These are phyloP conservation scores for Eulimnadia texana DNA, from an alignment of 1,140 invertebrate species.

Conservation along the genomic window DNA sequence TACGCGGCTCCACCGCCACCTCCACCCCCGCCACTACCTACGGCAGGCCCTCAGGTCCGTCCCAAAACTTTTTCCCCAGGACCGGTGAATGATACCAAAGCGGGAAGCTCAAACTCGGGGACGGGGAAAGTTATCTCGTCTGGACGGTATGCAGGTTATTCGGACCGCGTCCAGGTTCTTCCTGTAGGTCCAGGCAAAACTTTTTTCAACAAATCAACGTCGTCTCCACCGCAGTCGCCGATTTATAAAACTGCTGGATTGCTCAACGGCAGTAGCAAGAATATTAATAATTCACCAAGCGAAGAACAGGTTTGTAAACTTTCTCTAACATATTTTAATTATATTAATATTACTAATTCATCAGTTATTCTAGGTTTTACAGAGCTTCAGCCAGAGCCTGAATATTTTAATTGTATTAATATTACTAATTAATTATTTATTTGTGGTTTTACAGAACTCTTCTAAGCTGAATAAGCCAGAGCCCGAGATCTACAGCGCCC, in stretches of 20 bases:
- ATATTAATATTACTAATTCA: no score
- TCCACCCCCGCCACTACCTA: conserved; percentile 19
- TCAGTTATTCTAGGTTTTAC: no score
- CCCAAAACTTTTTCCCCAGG: conserved; percentile 12
- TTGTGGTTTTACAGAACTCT: no score
- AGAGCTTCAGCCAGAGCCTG: no score
- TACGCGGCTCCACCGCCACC: conserved; percentile 20
- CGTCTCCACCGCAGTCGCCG: conserved; percentile 3
- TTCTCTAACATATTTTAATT: no score
- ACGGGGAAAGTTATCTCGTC: background rate
- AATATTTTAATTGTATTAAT: no score
- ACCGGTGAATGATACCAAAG: conserved; percentile 20
- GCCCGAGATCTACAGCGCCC: background rate
- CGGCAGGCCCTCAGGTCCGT: conserved; percentile 6
- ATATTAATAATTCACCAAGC: background rate
- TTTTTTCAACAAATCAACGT: conserved; percentile 16
- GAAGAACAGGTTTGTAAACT: no score
- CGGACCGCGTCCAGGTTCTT: conserved; percentile 21
- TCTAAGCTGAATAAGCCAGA: background rate
- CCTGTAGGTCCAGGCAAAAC: conserved; percentile 24
- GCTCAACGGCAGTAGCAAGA: background rate
- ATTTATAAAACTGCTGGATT: background rate
- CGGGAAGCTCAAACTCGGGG: conserved; percentile 18
- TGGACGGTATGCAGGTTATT: conserved; percentile 11
- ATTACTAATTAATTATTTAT: no score